These are phyloP conservation scores for Meleagris gallopavo DNA, from an alignment of 2,113 vertebrate genomes.

Conservation along the genomic window DNA sequence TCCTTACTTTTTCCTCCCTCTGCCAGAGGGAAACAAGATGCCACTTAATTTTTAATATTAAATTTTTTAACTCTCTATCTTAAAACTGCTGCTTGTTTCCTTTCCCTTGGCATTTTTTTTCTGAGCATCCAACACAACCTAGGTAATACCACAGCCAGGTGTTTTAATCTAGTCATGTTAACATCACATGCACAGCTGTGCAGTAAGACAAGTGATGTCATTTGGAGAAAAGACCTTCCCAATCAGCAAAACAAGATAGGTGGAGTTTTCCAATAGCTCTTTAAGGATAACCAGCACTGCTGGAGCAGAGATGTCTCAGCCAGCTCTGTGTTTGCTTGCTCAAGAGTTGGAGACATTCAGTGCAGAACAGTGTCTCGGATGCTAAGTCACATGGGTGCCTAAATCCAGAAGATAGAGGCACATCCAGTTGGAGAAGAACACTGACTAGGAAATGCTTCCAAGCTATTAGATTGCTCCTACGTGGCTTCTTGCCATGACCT, in stretches of 20 bases:
- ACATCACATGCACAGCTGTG: neutral
- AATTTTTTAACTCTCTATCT: neutral
- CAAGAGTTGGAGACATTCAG: rapidly evolving
- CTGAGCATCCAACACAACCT: neutral
- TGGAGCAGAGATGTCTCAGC: neutral
- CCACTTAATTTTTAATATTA: neutral
- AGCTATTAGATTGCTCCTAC: rapidly evolving
- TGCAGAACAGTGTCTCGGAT: neutral
- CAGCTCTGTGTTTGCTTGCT: neutral
- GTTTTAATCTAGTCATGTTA: neutral
- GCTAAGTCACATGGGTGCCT: neutral
- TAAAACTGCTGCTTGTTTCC: neutral
- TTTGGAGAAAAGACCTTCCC: neutral
- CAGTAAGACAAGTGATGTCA: rapidly evolving
- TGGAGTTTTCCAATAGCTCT: neutral
- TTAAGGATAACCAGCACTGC: neutral
- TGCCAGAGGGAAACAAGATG: neutral
- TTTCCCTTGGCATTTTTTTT: neutral
- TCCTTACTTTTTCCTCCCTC: neutral
- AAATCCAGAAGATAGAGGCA: neutral
- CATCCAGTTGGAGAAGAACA: neutral
- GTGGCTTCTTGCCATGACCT: neutral
- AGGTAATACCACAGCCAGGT: neutral
- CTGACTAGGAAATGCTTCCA: neutral
- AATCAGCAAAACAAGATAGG: neutral